These are phyloP conservation scores for Palythoa grandis DNA, from an alignment of 92 coral and sea anemone genomes.

Conservation along the genomic window DNA sequence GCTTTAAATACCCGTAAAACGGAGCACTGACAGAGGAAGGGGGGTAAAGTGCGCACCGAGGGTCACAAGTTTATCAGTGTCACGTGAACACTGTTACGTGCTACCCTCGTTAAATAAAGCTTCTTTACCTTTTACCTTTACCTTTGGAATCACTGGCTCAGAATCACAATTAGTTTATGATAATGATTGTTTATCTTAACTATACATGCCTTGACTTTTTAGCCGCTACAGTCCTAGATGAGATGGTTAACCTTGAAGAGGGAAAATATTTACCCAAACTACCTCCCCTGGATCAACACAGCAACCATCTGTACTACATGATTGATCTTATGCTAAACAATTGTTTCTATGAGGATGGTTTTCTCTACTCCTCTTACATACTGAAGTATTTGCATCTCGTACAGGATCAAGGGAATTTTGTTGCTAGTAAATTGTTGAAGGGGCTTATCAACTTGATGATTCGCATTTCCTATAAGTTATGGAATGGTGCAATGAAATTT, in stretches of 20 bases:
- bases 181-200: too few species aligned
- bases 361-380: conserved; percentile 62
- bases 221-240: conserved; percentile 63
- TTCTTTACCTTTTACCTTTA: too few species aligned
- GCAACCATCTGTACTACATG: conserved; percentile 66
- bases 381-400: conserved; percentile 60
- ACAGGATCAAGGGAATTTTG: conserved; percentile 55
- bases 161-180: too few species aligned
- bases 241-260: conserved; percentile 55
- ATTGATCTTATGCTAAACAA: conserved; percentile 65
- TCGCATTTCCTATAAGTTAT: conserved; percentile 58
- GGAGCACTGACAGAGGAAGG: too few species aligned
- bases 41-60: too few species aligned
- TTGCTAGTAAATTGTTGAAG: conserved; percentile 43
- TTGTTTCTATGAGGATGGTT: conserved; percentile 56
- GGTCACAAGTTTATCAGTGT: too few species aligned
- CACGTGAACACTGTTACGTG: too few species aligned
- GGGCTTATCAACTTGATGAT: conserved; percentile 60
- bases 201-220: neutral
- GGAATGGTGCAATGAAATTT: conserved; percentile 71
- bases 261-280: conserved; percentile 63
- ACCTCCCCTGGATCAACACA: conserved; percentile 72
- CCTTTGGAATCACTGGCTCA: too few species aligned
- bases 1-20: too few species aligned
- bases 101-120: too few species aligned